These are phyloP conservation scores for Macaria notata DNA, from an alignment of 2,888 invertebrate species.

Conservation along the genomic window DNA sequence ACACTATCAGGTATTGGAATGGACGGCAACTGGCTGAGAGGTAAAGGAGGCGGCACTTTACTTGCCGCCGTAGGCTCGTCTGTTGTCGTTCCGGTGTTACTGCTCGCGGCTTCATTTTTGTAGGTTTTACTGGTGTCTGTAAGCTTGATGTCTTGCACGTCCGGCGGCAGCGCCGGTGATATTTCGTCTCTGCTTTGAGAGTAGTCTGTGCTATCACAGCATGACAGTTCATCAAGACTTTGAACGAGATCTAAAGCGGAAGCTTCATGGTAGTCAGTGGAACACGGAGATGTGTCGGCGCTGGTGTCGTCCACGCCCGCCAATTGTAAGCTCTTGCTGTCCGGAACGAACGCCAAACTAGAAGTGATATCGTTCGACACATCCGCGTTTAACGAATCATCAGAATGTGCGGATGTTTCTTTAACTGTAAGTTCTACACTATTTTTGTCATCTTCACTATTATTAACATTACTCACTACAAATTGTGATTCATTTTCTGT, in stretches of 20 bases:
- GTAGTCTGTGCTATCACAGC: conserved; percentile 70
- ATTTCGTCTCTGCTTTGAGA: conserved; percentile 74
- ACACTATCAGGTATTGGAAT: conserved; percentile 61
- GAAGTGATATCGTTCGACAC: conserved; percentile 74
- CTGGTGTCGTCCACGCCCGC: conserved; percentile 67
- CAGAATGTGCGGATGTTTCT: conserved; percentile 63
- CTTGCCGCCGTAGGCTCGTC: conserved; percentile 25
- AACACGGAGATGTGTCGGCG: conserved; percentile 74
- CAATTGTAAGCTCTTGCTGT: conserved; percentile 70
- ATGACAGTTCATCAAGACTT: conserved; percentile 69
- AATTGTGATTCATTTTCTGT: conserved; percentile 29
- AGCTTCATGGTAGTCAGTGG: conserved; percentile 77
- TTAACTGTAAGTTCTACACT: conserved; percentile 44
- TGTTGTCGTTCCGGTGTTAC: conserved; percentile 31
- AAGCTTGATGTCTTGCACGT: conserved; percentile 31
- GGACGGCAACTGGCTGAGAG: conserved; percentile 62
- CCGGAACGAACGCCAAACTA: conserved; percentile 74
- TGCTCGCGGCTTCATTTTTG: conserved; percentile 18
- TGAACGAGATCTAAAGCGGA: conserved; percentile 71
- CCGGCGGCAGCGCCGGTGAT: conserved; percentile 25
- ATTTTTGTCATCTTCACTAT: conserved; percentile 55
- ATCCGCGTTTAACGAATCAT: conserved; percentile 71
- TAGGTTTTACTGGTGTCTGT: conserved; percentile 6
- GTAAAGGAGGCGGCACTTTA: conserved; percentile 49
- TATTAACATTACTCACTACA: conserved; percentile 45